Evolutionary conservation across 2,888 invertebrate species (phyloP), one percentile per base, ranked within the genome.

Genomic region (Proisotoma minuta): DNA sequence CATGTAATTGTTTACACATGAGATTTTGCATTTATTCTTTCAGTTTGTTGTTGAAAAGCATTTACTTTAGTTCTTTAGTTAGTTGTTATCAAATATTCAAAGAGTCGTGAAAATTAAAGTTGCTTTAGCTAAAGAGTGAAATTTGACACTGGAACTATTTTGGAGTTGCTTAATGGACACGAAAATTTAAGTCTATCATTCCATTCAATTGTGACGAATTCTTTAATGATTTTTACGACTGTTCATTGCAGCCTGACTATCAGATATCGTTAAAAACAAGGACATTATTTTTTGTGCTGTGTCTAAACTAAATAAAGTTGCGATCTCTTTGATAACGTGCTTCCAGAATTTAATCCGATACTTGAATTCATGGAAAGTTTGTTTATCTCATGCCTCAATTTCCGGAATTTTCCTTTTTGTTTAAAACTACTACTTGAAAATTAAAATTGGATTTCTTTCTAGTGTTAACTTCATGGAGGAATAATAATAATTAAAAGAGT

Each of bases 121-220:
- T 34, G 8, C 34, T 34, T 15, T 34, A 8, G 8, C 15, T 20
- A 43, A 4, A 5, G 18, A 43, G 43, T n/a, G 43, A 43, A 43
- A 43, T 43, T 15, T 43, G 43, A 43, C 43, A 43, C 43, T 4
- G 20, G 20, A 5, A 8, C 34, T 43, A 12, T 18, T 43, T 43
- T 43, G 5, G 43, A 43, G 4, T 43, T 5, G 18, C 18, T 20
- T 43, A 43, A 5, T 12, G 5, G 20, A 43, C 43, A 43, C 20
- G 20, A 18, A 18, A 43, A 43, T 43, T 43, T 43, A 43, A 43
- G 43, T 43, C 18, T 18, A 20, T 43, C 43, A 43, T 43, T 43
- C 20, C 20, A 20, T 43, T 43, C 43, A 43, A 43, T 43, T 43
- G 43, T 43, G 43, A 43, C 20, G 43, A 43, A 43, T 43, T 43